A percentile compares a stretch with the other conserved stretches of the same genome.
phyloP scores from a whole-genome alignment of 2,888 invertebrate genomes.

The Flexamia atlantica region DNA sequence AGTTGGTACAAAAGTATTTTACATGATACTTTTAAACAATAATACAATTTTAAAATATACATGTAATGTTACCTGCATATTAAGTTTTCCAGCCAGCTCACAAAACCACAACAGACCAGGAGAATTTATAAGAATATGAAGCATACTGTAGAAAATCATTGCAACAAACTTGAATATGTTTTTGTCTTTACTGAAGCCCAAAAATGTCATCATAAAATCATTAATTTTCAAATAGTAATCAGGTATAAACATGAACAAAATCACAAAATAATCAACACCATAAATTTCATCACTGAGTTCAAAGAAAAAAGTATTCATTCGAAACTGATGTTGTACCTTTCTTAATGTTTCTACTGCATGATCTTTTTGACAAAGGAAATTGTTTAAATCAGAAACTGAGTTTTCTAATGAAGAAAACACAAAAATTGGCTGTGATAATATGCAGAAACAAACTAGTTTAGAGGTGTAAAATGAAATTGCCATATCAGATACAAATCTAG shows the following conservation, averaged over 20 bases:
- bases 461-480: not conserved
- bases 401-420: not conserved
- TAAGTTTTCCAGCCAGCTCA: not conserved
- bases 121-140: not conserved
- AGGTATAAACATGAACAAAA: not conserved
- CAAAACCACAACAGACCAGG: not conserved
- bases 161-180: not conserved
- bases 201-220: slow-evolving; percentile 11
- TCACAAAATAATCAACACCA: not conserved
- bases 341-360: not conserved
- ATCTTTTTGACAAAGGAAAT: not conserved
- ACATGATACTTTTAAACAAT: no score
- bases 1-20: no score
- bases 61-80: not conserved
- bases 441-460: not conserved
- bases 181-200: not conserved
- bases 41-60: no score
- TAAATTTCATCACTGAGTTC: not conserved
- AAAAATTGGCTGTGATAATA: slow-evolving; percentile 1
- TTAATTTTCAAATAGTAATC: slow-evolving; percentile 8
- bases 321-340: not conserved
- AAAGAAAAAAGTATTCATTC: not conserved
- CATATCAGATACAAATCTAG: slow-evolving; percentile 2
- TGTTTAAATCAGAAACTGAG: not conserved
- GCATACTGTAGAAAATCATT: not conserved